Base-by-base conservation (phyloP, 2,888 invertebrate species). In the Drosophila nr. perissopoda region DNA sequence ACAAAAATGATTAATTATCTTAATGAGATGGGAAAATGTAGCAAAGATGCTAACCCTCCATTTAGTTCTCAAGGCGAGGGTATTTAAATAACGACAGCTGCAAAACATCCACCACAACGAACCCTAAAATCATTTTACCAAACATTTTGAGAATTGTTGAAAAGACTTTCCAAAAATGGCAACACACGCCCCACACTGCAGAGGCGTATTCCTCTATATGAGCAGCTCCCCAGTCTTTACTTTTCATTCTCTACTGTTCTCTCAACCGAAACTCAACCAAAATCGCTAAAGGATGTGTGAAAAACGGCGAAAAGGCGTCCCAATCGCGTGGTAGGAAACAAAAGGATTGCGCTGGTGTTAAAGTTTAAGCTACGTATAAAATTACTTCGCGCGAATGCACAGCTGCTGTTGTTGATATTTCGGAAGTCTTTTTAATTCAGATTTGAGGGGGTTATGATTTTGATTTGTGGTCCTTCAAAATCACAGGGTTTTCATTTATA, bases 261-360 rank as follows among this genome's bases (percentile, higher is more conserved):
- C 36, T 27, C 36, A 38, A 38, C 38, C 54, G 54, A 27, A 74
- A 53, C 73, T 67, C 65, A 48, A 31, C 68, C 62, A 65, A 81
- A 77, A 57, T 77, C 78, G 82, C 82, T 76, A 78, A 88, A 80
- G 71, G 88, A 86, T 88, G 88, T 85, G 85, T 88, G 88, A 88
- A 88, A 83, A 82, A 82, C 78, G 77, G 79, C 62, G 80, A 81
- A 81, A 80, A 77, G 80, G 51, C 72, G 69, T 62, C 64, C 58
- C 54, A 36, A 54, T 54, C 36, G 56, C 67, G 53, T 69, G 53
- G 72, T 51, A 53, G 86, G 80, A 83, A 82, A 83, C 80, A 70
- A 86, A 85, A 83, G 80, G 84, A 72, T 79, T 83, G 76, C 69
- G 69, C 62, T 73, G 78, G 67, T 73, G 78, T 80, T 82, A 84